phyloP scores from a whole-genome alignment of 2,888 invertebrate species.

The Isotomurus palustris region DNA sequence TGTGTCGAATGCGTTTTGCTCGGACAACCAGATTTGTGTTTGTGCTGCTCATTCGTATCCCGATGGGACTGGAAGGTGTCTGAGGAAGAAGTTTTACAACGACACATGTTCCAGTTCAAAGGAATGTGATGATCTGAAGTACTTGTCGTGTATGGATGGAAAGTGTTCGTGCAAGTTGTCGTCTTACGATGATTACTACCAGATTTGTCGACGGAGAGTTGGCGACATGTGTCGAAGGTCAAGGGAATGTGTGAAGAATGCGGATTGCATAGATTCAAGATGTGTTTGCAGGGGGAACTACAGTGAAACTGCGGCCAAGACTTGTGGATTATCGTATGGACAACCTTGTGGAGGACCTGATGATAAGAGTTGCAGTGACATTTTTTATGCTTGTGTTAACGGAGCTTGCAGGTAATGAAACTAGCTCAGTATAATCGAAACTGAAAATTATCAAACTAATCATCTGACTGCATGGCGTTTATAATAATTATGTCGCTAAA shows the following conservation, averaged over 20 bases:
- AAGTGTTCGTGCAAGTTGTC: conserved; percentile 23
- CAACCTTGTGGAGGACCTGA: conserved; percentile 27
- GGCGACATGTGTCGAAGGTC: conserved; percentile 28
- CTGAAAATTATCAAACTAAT: too few relatives aligned
- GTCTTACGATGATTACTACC: conserved; percentile 32
- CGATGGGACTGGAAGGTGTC: conserved; percentile 29
- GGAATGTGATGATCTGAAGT: conserved; percentile 32
- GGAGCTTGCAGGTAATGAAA: conserved; percentile 25
- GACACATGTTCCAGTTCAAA: conserved; percentile 26
- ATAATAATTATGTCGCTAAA: not conserved
- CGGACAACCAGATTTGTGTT: conserved; percentile 24
- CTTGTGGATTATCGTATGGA: conserved; percentile 33
- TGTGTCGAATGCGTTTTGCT: conserved; percentile 31
- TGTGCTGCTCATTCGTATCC: conserved; percentile 32
- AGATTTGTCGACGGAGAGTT: conserved; percentile 26
- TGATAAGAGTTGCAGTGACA: conserved; percentile 29
- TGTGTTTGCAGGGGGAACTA: conserved; percentile 33
- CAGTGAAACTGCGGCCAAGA: conserved; percentile 35
- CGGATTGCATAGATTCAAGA: conserved; percentile 32
- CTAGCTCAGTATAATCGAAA: too few relatives aligned
- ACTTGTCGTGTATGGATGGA: conserved; percentile 30
- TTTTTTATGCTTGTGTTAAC: conserved; percentile 37
- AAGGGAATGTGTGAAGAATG: conserved; percentile 33
- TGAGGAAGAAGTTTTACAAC: conserved; percentile 28
- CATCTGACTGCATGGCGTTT: too few relatives aligned